Evolutionary conservation across 2,797 vertebrate genomes (phyloP), one percentile per base, ranked within the genome.

Genomic region (Tadarida brasiliensis): DNA sequence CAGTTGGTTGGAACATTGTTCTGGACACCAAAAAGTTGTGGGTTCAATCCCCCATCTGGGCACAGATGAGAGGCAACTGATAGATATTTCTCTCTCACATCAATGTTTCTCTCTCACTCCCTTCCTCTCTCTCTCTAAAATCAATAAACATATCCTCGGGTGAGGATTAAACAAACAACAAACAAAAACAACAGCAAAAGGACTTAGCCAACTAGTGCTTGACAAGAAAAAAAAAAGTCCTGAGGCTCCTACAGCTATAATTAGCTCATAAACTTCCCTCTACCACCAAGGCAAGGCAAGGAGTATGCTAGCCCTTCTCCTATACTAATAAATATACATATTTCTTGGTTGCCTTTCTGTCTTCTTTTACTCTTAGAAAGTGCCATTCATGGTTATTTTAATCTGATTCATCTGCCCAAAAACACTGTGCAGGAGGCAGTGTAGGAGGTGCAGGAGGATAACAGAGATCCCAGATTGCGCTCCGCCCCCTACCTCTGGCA

Each of bases 321-420:
- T 54, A 11, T 14, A 73, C 67, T 71, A 57, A 92, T 56, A 83
- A 54, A 92, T 26, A 78, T 4, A 65, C 28, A 26, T 11, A 68
- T 44, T 81, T 93, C 57, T 76, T 51, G 39, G 19, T 54, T 65
- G 89, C 44, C 44, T 94, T 88, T 76, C 59, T 30, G 67, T 70
- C 61, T 68, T 82, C 82, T 90, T 90, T 87, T 22, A 80, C 70
- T 94, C 65, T 86, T 44, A 76, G 51, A 44, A 63, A 65, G 51
- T 51, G 20, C 70, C 51, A 74, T 33, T 71, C 57, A 44, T 39
- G 59, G 47, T 82, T 96, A 94, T 94, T 96, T 94, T 90, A 49
- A 87, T 84, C 56, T 70, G 85, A 87, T 68, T 80, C 59, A 86
- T 80, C 68, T 83, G 78, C 63, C 28, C 67, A 65, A 85, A 87